Conservation (phyloP, 2,888 invertebrate species). For the Cosmia pyralina region DNA sequence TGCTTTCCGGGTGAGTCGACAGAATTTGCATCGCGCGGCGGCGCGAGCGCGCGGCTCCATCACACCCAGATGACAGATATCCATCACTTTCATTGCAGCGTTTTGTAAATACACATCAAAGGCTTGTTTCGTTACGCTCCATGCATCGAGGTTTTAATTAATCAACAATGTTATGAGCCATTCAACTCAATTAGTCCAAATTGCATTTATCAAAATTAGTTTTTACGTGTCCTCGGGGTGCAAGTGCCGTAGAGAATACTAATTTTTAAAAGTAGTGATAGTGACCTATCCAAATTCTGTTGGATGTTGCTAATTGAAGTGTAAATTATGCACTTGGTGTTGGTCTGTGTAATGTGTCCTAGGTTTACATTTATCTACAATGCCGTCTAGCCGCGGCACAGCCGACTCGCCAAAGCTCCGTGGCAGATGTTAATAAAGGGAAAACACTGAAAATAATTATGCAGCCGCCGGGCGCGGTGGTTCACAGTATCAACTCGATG, state of each 20-base stretch:
- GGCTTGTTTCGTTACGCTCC: constrained; percentile 21
- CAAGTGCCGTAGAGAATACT: constrained; percentile 17
- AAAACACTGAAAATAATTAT: constrained; percentile 79
- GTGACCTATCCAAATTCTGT: constrained; percentile 14
- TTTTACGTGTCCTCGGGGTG: constrained; percentile 25
- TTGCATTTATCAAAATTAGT: constrained; percentile 46
- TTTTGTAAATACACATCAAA: constrained; percentile 53
- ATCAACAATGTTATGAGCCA: constrained; percentile 26
- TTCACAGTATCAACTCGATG: constrained; percentile 63
- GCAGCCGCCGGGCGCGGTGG: constrained; percentile 64
- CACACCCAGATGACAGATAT: constrained; percentile 63
- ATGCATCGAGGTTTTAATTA: constrained; percentile 49
- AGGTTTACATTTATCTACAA: constrained; percentile 63
- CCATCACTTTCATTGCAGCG: constrained; percentile 60
- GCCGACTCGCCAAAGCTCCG: constrained; percentile 32
- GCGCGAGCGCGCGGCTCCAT: constrained; percentile 51
- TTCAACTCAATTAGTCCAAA: constrained; percentile 32
- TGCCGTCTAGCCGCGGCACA: constrained; percentile 20
- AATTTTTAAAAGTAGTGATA: constrained; percentile 21
- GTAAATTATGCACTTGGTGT: constrained; percentile 67
- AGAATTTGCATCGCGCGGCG: constrained; percentile 74
- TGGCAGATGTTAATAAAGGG: constrained; percentile 74
- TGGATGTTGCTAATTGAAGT: constrained; percentile 51
- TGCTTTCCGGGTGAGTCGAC: constrained; percentile 79
- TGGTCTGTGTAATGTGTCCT: constrained; percentile 45